Conservation (phyloP, 1,140 invertebrate species). For the Formica selysi region DNA sequence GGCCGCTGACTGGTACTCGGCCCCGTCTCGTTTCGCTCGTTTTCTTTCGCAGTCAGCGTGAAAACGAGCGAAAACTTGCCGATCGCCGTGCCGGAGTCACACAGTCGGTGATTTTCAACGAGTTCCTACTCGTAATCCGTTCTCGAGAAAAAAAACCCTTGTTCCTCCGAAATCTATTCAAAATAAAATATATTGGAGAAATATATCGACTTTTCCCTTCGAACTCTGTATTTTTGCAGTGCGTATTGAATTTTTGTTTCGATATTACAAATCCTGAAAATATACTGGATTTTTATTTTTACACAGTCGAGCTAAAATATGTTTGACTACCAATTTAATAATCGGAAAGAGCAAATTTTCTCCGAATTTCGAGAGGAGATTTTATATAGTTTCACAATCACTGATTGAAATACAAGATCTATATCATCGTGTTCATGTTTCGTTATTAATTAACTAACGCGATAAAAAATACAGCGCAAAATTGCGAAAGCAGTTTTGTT, state of each 20-base stretch:
- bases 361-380: not conserved
- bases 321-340: not conserved
- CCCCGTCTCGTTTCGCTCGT: slow-evolving; percentile 52
- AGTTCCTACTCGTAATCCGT: slow-evolving; percentile 30
- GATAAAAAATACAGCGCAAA: not conserved
- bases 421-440: not conserved
- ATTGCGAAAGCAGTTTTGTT: not conserved
- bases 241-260: not conserved
- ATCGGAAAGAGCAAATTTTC: not conserved
- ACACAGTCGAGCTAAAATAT: not conserved
- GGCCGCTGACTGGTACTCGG: slow-evolving; percentile 35
- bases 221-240: not conserved
- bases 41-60: slow-evolving; percentile 58
- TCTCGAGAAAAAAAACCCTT: slow-evolving; percentile 3
- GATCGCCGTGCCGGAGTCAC: slow-evolving; percentile 42
- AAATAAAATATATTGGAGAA: not conserved
- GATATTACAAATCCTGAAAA: not conserved
- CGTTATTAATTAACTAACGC: not conserved
- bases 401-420: not conserved
- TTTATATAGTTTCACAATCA: not conserved
- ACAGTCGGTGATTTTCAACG: slow-evolving; percentile 35
- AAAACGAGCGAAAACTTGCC: slow-evolving; percentile 62
- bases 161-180: not conserved
- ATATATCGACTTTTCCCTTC: not conserved
- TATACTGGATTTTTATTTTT: slow-evolving; percentile 25